Percentiles rank a stretch among this genome's conserved stretches.
phyloP scores from a whole-genome alignment of 2,113 vertebrate species.

The Nesoenas mayeri region DNA sequence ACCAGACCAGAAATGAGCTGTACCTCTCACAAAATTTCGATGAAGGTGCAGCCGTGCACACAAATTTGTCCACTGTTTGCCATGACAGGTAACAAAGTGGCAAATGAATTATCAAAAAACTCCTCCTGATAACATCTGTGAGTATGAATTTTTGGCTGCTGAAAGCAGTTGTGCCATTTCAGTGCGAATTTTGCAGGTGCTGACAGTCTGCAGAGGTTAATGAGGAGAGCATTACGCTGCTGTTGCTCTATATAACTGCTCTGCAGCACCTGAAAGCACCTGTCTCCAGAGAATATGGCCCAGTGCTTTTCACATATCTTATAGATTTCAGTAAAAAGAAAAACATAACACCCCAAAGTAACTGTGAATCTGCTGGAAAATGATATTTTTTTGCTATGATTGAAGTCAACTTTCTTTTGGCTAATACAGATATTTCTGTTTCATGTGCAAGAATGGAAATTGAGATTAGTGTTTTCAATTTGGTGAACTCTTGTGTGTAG shows the following conservation, averaged over 20 bases:
- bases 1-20: neutral
- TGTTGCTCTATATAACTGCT: neutral
- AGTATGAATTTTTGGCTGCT: neutral
- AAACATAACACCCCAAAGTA: neutral
- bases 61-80: neutral
- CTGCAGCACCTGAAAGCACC: neutral
- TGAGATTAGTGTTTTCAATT: neutral
- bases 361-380: neutral
- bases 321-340: neutral
- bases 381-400: neutral
- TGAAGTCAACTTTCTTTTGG: neutral
- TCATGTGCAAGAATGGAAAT: neutral
- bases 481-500: neutral
- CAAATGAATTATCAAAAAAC: neutral
- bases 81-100: neutral
- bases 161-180: neutral
- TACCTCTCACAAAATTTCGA: neutral
- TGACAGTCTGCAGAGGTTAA: neutral
- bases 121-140: neutral
- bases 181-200: neutral
- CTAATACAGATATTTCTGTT: neutral
- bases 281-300: neutral
- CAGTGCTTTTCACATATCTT: neutral
- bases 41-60: neutral
- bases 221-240: neutral